Base-by-base conservation (phyloP, 2,113 vertebrate species). In the Oophaga pumilio region DNA sequence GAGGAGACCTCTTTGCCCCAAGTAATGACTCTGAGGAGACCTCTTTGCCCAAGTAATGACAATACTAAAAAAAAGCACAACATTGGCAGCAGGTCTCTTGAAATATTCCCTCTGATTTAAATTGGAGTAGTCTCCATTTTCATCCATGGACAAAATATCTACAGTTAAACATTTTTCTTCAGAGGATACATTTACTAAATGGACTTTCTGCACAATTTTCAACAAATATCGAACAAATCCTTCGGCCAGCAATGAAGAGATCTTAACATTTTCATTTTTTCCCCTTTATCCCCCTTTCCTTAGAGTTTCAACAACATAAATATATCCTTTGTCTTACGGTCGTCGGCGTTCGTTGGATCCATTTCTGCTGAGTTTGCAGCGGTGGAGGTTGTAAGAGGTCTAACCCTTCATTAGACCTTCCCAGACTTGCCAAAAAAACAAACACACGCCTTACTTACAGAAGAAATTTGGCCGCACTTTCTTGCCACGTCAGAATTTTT, bases 381-480 rank as follows among this genome's bases (percentile, higher is more conserved):
- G 91, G 89, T 90, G 91, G 90, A 89, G 89, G 90, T 91, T 90
- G 49, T 90, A 87, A 91, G 89, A 92, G 89, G 91, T 81, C 92
- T 92, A 93, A 91, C 92, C 92, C 93, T 89, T 92, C 91, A 87
- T 90, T 92, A 76, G 66, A 85, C 86, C 89, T 87, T 11, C 69
- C 76, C 33, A 87, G 86, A 79, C 22, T 73, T 84, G n/a, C 15
- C 43, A 80, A 89, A 86, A 78, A 81, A 88, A 87, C 7, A 5
- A 77, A 88, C 0, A 14, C 59, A 66, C 84, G 76, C 2, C 28
- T 52, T 76, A 62, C 88, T 88, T 24, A 66, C 89, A 82, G 20
- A 0, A 15, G 0, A 1, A 80, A n/a, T 81, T 88, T 89, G 82
- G 88, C 76, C 86, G 26, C 9, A 68, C 50, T 4, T 0, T 52